Conservation (phyloP, 2,888 invertebrate genomes). For the Omphaloscelis lunosa region DNA sequence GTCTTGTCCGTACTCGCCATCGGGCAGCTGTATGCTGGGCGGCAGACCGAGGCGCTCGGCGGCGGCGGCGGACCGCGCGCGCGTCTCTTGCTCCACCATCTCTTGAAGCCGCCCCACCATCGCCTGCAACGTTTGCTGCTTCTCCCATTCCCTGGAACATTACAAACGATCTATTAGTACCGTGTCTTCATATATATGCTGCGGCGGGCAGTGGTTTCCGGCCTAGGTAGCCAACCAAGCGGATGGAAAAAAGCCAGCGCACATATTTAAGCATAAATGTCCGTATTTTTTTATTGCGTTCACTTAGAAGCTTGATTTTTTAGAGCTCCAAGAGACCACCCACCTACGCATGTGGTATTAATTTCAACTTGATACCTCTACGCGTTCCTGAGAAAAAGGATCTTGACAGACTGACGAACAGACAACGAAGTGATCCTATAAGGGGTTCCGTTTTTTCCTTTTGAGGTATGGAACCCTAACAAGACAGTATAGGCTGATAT, state of each 20-base stretch:
- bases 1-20: constrained; percentile 92
- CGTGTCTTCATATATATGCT: not conserved
- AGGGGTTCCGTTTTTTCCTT: too few species aligned
- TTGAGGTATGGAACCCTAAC: too few species aligned
- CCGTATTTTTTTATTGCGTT: too few species aligned
- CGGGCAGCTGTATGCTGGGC: constrained; percentile 92
- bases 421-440: too few species aligned
- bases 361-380: too few species aligned
- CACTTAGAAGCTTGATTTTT: too few species aligned
- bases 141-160: constrained; percentile 92
- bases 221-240: not conserved
- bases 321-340: too few species aligned
- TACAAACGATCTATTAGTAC: not conserved
- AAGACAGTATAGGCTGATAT: not conserved
- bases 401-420: too few species aligned
- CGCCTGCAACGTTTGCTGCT: constrained; percentile 89
- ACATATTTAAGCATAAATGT: too few species aligned
- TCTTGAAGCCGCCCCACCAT: constrained; percentile 90
- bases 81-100: constrained; percentile 89
- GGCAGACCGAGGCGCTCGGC: constrained; percentile 90
- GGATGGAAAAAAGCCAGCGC: not conserved
- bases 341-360: too few species aligned
- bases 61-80: constrained; percentile 88
- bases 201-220: not conserved
- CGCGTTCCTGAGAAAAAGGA: too few species aligned